A percentile compares a stretch with the other conserved stretches of the same genome.
phyloP scores from a whole-genome alignment of 2,888 invertebrate genomes.

The Phlogophora meticulosa region DNA sequence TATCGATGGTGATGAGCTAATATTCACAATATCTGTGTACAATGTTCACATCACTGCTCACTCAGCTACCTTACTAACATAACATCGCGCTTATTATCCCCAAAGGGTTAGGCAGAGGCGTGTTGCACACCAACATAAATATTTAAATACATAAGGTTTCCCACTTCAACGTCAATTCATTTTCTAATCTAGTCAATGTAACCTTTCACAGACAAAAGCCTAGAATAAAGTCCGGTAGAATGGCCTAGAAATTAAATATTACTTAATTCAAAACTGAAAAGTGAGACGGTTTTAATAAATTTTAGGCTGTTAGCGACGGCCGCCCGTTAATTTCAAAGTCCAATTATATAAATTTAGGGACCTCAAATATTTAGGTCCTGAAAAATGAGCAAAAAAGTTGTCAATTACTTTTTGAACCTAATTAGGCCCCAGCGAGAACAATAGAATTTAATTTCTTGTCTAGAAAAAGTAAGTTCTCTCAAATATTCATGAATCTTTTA shows the following conservation, averaged over 20 bases:
- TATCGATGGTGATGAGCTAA: too few species aligned
- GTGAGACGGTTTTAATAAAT: slow-evolving; percentile 43
- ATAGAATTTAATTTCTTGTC: slow-evolving; percentile 11
- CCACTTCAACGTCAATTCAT: neutral
- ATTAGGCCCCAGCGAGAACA: slow-evolving; percentile 21
- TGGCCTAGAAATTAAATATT: slow-evolving; percentile 16
- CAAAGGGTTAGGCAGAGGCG: too few species aligned
- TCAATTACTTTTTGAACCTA: slow-evolving; percentile 6
- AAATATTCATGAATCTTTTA: neutral
- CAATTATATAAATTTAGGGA: slow-evolving; percentile 46
- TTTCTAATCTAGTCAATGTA: neutral
- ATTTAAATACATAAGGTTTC: too few species aligned
- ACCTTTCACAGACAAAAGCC: slow-evolving; percentile 19
- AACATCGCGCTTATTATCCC: too few species aligned
- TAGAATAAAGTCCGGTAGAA: slow-evolving; percentile 1
- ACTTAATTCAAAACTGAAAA: slow-evolving; percentile 39
- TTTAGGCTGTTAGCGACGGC: slow-evolving; percentile 35
- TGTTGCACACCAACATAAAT: too few species aligned
- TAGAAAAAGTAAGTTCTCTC: slow-evolving; percentile 9
- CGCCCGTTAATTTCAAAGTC: slow-evolving; percentile 39
- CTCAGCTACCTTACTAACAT: too few species aligned
- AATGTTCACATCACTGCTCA: too few species aligned
- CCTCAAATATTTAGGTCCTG: slow-evolving; percentile 12
- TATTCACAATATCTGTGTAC: too few species aligned
- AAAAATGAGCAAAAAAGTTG: slow-evolving; percentile 19